Percentiles rank a stretch among this genome's conserved stretches.
Conservation (phyloP, 2,888 invertebrate genomes). For the Cantharis lateralis region DNA sequence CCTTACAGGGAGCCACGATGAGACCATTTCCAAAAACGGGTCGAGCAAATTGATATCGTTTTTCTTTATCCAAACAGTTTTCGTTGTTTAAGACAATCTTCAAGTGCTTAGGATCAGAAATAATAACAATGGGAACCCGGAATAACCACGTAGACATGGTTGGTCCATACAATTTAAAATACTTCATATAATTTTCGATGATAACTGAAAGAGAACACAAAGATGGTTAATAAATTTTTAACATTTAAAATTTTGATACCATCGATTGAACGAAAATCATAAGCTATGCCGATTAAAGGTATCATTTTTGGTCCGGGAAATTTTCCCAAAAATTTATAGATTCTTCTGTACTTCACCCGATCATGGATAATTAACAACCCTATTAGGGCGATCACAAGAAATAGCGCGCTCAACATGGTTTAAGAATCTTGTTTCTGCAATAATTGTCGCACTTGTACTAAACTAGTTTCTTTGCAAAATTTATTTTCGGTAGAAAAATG, state of each 20-base stretch:
- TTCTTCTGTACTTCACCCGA: background rate
- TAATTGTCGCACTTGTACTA: conserved; percentile 31
- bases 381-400: background rate
- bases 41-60: background rate
- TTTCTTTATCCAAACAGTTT: background rate
- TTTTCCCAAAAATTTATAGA: background rate
- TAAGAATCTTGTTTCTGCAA: conserved; percentile 35
- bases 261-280: background rate
- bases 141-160: background rate
- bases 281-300: background rate
- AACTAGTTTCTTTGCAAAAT: no score
- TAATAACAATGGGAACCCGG: background rate
- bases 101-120: background rate
- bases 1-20: background rate
- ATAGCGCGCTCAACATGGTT: background rate
- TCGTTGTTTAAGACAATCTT: background rate
- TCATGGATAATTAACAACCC: background rate
- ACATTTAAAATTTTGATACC: background rate
- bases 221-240: no score
- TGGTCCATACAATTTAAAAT: background rate
- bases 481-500: no score
- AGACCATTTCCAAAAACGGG: background rate
- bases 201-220: no score
- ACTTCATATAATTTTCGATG: background rate
- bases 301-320: background rate